A percentile compares a stretch with the other conserved stretches of the same genome.
Evolutionary conservation across 2,888 invertebrate species (phyloP).

Genomic region (Bruchidius siliquastri): DNA sequence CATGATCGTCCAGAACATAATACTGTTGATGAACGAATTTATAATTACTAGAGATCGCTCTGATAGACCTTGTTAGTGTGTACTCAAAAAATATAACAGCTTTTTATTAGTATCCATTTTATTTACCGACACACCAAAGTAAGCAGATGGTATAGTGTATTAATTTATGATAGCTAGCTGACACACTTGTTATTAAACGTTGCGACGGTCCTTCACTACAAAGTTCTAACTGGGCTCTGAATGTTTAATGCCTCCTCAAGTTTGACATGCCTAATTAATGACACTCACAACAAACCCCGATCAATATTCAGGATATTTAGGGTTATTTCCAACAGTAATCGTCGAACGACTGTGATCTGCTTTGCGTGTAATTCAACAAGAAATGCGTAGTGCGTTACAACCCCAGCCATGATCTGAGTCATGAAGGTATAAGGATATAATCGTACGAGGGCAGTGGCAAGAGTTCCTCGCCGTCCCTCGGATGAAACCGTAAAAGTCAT

Average conservation of each 20-base stretch:
- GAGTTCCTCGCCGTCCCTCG: too few species aligned
- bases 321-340: background rate
- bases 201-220: too few species aligned
- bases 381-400: background rate
- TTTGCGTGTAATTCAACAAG: background rate
- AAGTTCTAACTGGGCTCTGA: background rate
- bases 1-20: too few species aligned
- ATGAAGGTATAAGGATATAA: background rate
- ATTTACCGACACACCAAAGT: background rate
- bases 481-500: too few species aligned
- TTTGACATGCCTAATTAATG: background rate
- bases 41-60: background rate
- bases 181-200: too few species aligned
- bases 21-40: too few species aligned
- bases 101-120: background rate
- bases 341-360: background rate
- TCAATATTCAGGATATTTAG: background rate
- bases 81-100: background rate
- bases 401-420: background rate
- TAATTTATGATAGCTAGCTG: background rate
- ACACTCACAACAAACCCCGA: background rate
- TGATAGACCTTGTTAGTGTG: background rate
- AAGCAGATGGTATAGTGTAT: background rate
- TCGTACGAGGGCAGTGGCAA: background rate
- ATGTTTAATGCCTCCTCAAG: background rate